Evolutionary conservation across 2,797 vertebrate species (phyloP), one percentile per base, ranked within the genome.

Genomic region (Uromys caudimaculatus): DNA sequence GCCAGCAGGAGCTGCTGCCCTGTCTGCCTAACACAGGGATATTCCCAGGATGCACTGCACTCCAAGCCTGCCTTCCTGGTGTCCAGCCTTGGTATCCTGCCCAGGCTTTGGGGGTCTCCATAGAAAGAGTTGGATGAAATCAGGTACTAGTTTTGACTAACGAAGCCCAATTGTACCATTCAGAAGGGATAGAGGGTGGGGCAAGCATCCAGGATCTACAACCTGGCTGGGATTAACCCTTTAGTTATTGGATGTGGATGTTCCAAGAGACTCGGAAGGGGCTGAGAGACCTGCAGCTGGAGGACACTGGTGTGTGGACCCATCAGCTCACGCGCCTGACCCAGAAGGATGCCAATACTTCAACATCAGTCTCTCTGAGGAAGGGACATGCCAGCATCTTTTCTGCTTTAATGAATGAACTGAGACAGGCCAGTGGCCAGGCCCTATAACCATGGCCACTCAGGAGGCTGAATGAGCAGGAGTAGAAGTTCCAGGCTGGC

Each of bases 291-390:
- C 32, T 27, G 76, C 32, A 44, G 10, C n/a, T 67, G 27, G 77
- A 54, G 35, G 75, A 75, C 6, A 4, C 9, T 52, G 73, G 56
- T 5, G 7, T 41, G 8, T 64, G 21, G 29, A 71, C 21, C 1
- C 2, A 0, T 0, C 11, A 27, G 24, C 13, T 21, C 24, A 58
- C 56, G 16, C 23, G 3, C 8, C 13, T 17, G 32, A 9, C 16
- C 2, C 3, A 60, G 29, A 87, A 89, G 24, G 17, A 24, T 58
- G 41, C 84, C 1, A 2, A 0, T 23, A 50, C 50, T 69, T 69
- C 41, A 47, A 12, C 52, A 47, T 75, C 47, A 88, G 29, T 58
- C 21, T 19, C 29, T 3, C n/a, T 12, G 19, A 41, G 7, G 32
- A 13, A 83, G 29, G 1, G 41, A 64, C 56, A 14, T 14, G 32